Conservation (phyloP, 1,140 invertebrate species). For the Dendroctonus valens region DNA sequence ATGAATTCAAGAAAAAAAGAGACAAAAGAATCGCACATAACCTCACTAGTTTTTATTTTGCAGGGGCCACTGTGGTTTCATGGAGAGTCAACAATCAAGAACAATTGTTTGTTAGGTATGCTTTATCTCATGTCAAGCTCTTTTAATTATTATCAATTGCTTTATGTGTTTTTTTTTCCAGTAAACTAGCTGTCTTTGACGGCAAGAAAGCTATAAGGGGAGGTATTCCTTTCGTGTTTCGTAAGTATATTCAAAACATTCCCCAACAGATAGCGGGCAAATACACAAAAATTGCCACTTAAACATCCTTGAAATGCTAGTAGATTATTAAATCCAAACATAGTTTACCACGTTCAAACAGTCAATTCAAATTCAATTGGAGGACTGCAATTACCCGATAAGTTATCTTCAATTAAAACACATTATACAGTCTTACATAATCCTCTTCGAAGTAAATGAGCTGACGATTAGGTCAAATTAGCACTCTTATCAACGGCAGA, state of each 20-base stretch:
- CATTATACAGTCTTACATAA: no score
- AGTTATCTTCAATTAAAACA: no score
- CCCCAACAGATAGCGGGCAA: neutral
- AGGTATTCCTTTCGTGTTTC: conserved; percentile 94
- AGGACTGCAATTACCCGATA: no score
- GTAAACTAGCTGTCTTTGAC: conserved; percentile 92
- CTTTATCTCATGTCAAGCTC: conserved; percentile 25
- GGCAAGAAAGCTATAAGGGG: conserved; percentile 92
- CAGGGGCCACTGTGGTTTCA: conserved; percentile 90
- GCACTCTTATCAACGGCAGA: no score
- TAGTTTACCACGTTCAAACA: no score
- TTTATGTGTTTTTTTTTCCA: conserved; percentile 16
- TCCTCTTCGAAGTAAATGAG: no score
- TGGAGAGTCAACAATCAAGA: conserved; percentile 94
- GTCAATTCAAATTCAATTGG: no score
- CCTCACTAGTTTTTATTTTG: conserved; percentile 47
- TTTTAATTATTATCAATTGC: conserved; percentile 3
- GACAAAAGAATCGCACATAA: conserved; percentile 42
- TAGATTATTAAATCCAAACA: no score
- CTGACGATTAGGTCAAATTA: no score
- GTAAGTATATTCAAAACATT: conserved; percentile 66
- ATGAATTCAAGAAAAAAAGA: conserved; percentile 23
- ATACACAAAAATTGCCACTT: neutral
- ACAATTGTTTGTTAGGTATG: conserved; percentile 90
- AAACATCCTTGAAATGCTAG: neutral